Evolutionary conservation across 2,113 vertebrate species (phyloP).

Genomic region (Tachysurus vachellii): DNA sequence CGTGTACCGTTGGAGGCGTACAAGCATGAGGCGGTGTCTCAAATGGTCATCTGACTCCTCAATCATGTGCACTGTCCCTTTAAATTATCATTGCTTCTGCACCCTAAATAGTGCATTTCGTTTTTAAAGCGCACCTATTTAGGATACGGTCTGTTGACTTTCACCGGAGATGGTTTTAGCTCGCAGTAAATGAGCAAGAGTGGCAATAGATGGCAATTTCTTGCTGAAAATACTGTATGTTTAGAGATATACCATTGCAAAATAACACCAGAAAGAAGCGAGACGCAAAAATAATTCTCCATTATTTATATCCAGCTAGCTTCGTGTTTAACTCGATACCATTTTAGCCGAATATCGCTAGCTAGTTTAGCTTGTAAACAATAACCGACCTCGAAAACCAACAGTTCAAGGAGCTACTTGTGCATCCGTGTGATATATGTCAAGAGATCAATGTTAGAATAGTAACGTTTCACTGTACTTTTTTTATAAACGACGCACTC

Average conservation of each 20-base stretch:
- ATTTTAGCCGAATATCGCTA: not conserved
- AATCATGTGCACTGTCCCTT: not conserved
- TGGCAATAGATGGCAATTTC: not conserved
- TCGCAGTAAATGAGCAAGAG: slow-evolving; percentile 1
- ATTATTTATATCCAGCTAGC: not conserved
- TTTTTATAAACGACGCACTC: no score
- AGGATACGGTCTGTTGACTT: not conserved
- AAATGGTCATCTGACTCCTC: not conserved
- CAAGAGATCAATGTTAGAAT: no score
- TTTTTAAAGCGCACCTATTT: not conserved
- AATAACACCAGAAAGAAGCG: no score
- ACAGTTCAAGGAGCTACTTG: not conserved
- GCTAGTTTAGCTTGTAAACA: not conserved
- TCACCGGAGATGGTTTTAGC: not conserved
- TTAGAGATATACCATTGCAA: not conserved
- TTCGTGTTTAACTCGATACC: not conserved
- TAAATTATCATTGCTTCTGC: not conserved
- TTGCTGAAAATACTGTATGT: not conserved
- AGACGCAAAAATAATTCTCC: not conserved
- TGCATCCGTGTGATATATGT: not conserved
- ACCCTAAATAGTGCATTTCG: not conserved
- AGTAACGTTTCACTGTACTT: no score
- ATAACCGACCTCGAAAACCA: no score
- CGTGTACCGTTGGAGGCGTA: not conserved
- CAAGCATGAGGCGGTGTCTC: not conserved